phyloP scores from a whole-genome alignment of 2,797 vertebrate species.

The Coracias cyanogaster region DNA sequence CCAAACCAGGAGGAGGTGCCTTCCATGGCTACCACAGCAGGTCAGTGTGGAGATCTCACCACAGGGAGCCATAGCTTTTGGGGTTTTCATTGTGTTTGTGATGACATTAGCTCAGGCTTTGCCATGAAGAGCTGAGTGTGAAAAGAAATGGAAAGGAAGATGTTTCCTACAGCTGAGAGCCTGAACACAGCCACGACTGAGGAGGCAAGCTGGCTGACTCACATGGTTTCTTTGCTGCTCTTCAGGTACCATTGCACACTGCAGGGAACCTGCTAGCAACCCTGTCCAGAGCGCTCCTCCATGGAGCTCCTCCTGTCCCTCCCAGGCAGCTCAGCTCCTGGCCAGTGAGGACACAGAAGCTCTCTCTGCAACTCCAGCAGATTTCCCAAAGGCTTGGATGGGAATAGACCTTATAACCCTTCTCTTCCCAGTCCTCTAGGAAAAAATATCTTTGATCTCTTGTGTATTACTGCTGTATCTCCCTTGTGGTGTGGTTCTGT shows the following conservation, averaged over 20 bases:
- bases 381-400: conserved; percentile 23
- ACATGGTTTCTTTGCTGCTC: background rate
- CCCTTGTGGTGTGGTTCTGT: background rate
- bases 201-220: background rate
- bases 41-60: background rate
- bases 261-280: background rate
- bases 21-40: background rate
- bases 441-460: background rate
- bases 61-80: background rate
- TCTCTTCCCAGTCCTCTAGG: background rate
- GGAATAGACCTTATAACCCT: conserved; percentile 37
- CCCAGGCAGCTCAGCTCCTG: background rate
- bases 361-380: background rate
- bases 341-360: background rate
- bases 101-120: background rate
- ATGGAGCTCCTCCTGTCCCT: background rate
- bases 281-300: background rate
- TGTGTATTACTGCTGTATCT: background rate
- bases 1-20: background rate
- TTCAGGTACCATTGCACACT: background rate
- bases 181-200: background rate
- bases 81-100: background rate
- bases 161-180: background rate
- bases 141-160: background rate
- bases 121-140: background rate